Evolutionary conservation across 37 sponge, comb jelly and placozoan genomes (phyloP), one percentile per base, ranked within the genome.

Genomic region (Chondrilla cf. caribensis): DNA sequence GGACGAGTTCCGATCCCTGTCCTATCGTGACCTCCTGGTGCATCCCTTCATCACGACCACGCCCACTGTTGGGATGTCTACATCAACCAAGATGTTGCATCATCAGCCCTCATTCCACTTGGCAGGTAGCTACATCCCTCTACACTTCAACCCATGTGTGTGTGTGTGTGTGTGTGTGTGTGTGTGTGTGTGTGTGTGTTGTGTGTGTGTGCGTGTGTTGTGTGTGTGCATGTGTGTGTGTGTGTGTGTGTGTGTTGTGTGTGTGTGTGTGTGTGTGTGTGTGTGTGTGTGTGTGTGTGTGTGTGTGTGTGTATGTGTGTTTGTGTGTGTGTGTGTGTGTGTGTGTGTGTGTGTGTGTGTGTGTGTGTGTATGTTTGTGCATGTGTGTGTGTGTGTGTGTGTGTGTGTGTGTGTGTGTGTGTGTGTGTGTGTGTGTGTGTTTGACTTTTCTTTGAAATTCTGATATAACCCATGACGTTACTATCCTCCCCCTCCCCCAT

Each of bases 1-100:
- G 17, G 84, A 92, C 77, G 86, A 88, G 60, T 85, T 79, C 32
- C 67, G 71, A 28, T 66, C 87, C 17, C 73, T 79, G 22, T 81
- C 94, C 21, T 82, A 83, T 15, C 80, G 81, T 26, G 91, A 93
- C 59, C 58, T 93, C 3, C 85, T 93, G 29, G 70, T 77, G n/a
- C 94, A 93, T 70, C 86, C 91, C 44, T 93, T 90, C 80, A 72
- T 92, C 35, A 40, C 14, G 42, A 55, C 73, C 82, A 28, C 82
- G 60, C 77, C 62, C 81, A 26, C 17, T 54, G 29, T 28, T 14
- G 68, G 68, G 24, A 4, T 9, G 29, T 33, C 32, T 33, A 31
- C 17, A 26, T 6, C 51, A 47, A 11, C 9, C 6, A 47, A 47
- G 11, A 14, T 11, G 11, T 47, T 47, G 11, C 51, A 47, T 47